phyloP scores from a whole-genome alignment of 2,888 invertebrate species.

The Eilema caniola region DNA sequence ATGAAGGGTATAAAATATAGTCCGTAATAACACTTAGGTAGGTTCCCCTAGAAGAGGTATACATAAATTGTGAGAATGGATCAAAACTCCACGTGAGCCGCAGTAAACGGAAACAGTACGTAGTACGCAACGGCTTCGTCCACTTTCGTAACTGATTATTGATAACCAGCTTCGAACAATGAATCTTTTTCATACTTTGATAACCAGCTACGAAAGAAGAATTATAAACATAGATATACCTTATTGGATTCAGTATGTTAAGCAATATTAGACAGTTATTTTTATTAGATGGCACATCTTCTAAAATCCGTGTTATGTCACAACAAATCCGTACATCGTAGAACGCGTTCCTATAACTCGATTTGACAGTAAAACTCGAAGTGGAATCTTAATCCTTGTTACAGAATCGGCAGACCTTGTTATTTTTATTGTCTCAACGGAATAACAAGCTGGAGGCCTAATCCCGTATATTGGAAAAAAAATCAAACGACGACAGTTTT shows the following conservation, averaged over 20 bases:
- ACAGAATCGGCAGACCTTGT: slow-evolving; percentile 58
- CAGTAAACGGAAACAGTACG: too few species aligned
- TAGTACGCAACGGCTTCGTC: too few species aligned
- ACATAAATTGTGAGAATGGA: too few species aligned
- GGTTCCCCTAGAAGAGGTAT: too few species aligned
- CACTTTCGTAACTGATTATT: too few species aligned
- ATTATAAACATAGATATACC: too few species aligned
- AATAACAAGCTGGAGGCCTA: slow-evolving; percentile 38
- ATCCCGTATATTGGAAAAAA: slow-evolving; percentile 30
- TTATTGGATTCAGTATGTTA: not conserved
- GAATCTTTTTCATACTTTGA: too few species aligned
- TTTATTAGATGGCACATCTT: not conserved
- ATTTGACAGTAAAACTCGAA: not conserved
- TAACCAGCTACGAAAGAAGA: too few species aligned
- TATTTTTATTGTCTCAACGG: slow-evolving; percentile 50
- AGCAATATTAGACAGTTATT: not conserved
- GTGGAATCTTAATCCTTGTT: slow-evolving; percentile 57
- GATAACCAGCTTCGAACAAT: too few species aligned
- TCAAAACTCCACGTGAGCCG: too few species aligned
- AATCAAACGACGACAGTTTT: slow-evolving; percentile 26
- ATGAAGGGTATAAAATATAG: too few species aligned
- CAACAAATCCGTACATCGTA: not conserved
- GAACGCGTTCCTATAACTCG: not conserved
- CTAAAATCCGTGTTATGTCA: not conserved
- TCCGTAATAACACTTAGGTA: too few species aligned